phyloP scores from a whole-genome alignment of 2,888 invertebrate species.

The Drosophila aldrichi region DNA sequence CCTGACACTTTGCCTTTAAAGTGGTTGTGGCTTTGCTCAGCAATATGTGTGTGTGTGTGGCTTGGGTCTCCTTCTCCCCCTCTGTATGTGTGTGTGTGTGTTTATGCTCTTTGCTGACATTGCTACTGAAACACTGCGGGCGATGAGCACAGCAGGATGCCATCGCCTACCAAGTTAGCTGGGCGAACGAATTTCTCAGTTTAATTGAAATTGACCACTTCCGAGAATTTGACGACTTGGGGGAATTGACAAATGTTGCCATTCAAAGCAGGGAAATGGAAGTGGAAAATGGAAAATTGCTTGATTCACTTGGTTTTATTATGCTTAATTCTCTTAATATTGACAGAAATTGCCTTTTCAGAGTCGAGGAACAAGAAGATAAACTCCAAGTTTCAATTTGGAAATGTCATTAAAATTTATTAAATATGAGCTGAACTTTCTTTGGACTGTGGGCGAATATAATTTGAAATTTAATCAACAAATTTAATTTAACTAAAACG shows the following conservation, averaged over 20 bases:
- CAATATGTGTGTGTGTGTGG: conserved; percentile 3
- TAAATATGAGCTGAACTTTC: not conserved
- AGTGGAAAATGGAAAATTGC: not conserved
- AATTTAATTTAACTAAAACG: not conserved
- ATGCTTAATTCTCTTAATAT: not conserved
- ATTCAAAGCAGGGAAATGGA: conserved; percentile 9
- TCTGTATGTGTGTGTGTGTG: conserved; percentile 9
- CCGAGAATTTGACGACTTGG: conserved; percentile 5
- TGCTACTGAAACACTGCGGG: conserved; percentile 39
- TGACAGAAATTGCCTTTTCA: not conserved
- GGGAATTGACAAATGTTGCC: conserved; percentile 1
- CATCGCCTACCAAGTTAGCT: conserved; percentile 9
- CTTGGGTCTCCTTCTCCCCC: not conserved
- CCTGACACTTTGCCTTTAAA: conserved; percentile 57
- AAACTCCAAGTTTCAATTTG: not conserved
- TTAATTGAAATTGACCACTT: conserved; percentile 52
- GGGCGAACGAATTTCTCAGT: conserved; percentile 24
- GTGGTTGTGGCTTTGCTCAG: conserved; percentile 19
- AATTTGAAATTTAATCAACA: not conserved
- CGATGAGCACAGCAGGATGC: conserved; percentile 34
- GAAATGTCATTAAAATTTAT: not conserved
- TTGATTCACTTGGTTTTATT: not conserved
- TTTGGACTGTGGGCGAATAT: not conserved
- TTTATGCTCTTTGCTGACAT: conserved; percentile 18
- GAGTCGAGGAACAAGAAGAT: too few species aligned